These are phyloP conservation scores for Anarsia innoxiella DNA, from an alignment of 2,888 invertebrate genomes.

Conservation along the genomic window DNA sequence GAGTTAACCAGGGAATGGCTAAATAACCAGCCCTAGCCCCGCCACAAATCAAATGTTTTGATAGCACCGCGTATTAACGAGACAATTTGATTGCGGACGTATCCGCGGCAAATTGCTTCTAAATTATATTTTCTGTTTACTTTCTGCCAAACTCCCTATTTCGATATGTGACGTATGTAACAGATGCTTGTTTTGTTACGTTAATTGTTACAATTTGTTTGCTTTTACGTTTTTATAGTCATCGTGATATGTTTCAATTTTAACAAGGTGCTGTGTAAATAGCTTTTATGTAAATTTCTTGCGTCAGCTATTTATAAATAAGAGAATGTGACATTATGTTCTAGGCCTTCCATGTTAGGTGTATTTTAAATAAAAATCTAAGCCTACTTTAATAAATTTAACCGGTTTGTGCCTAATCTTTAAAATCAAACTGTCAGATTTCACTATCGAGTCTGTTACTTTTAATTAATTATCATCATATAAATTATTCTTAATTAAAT, in stretches of 20 bases:
- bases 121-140: constrained; percentile 76
- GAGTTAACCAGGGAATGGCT: constrained; percentile 32
- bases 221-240: constrained; percentile 23
- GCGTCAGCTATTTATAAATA: no score
- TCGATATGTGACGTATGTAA: constrained; percentile 58
- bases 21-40: constrained; percentile 61
- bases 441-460: constrained; percentile 26
- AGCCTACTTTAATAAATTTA: no score
- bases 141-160: constrained; percentile 69
- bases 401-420: constrained; percentile 25
- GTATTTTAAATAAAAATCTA: no score
- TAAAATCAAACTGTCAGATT: constrained; percentile 31
- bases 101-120: constrained; percentile 74
- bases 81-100: constrained; percentile 76
- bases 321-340: no score
- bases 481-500: constrained; percentile 29
- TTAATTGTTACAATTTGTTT: constrained; percentile 61
- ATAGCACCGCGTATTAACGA: constrained; percentile 74
- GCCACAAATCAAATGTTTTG: constrained; percentile 76
- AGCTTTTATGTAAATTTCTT: no score
- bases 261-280: no score
- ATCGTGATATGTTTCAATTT: no score
- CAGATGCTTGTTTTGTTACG: constrained; percentile 59
- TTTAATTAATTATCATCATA: constrained; percentile 29
- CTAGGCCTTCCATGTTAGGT: no score